Percentiles rank a stretch among this genome's conserved stretches.
Evolutionary conservation across 2,888 invertebrate genomes (phyloP).

Genomic region (Eretmocerus hayati): DNA sequence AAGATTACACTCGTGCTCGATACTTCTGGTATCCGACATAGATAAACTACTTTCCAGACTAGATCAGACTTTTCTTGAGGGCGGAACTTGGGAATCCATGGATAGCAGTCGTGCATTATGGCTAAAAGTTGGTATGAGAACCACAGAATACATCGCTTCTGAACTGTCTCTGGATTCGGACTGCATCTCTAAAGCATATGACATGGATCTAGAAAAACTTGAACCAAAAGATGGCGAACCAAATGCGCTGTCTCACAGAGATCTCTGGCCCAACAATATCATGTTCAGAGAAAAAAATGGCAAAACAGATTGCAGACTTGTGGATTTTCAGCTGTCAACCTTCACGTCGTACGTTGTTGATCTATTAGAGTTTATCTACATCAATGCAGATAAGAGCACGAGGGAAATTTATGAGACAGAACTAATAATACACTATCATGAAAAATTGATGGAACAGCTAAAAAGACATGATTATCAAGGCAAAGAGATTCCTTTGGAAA

Average conservation of each 20-base stretch:
- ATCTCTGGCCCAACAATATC: conserved; percentile 15
- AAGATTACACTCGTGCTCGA: conserved; percentile 32
- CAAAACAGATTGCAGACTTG: conserved; percentile 1
- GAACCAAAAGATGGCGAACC: neutral
- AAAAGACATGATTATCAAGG: neutral
- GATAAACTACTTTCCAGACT: neutral
- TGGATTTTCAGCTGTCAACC: conserved; percentile 6
- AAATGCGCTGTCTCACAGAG: conserved; percentile 8
- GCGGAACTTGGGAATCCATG: neutral
- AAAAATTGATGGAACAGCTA: neutral
- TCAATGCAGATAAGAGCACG: neutral
- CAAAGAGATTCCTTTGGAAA: conserved; percentile 36
- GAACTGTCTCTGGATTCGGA: neutral
- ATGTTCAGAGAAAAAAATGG: conserved; percentile 2
- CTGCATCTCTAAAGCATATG: neutral
- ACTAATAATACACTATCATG: conserved; percentile 5
- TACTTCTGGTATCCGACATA: conserved; percentile 26
- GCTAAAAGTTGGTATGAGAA: conserved; percentile 4
- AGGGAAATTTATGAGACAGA: conserved; percentile 1
- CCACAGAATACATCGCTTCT: neutral
- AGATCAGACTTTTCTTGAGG: neutral
- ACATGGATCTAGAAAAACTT: neutral
- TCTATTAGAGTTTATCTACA: conserved; percentile 1
- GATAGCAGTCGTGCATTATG: neutral
- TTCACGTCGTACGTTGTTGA: conserved; percentile 1